phyloP scores from a whole-genome alignment of 2,888 invertebrate genomes.

The Crematogaster levior region DNA sequence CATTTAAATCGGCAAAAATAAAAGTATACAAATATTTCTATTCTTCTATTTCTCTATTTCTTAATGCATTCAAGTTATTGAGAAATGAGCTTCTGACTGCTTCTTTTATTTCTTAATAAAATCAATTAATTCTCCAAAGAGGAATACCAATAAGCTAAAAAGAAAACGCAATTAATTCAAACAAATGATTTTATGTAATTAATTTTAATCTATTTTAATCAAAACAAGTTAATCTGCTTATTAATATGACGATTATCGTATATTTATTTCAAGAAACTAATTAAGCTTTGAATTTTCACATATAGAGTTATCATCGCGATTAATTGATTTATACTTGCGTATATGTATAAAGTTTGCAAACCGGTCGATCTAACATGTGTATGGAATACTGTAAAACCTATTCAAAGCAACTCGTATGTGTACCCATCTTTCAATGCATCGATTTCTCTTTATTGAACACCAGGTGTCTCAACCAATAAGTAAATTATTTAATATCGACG shows the following conservation, averaged over 20 bases:
- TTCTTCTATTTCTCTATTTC: no score
- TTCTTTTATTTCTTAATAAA: no score
- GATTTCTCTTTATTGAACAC: slow-evolving; percentile 31
- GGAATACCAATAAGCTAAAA: background rate
- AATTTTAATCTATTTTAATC: slow-evolving; percentile 12
- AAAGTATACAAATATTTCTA: no score
- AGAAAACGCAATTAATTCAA: background rate
- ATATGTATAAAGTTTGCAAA: slow-evolving; percentile 36
- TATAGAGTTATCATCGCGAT: slow-evolving; percentile 22
- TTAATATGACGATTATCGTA: background rate
- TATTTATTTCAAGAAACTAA: background rate
- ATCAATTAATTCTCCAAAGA: background rate
- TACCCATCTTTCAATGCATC: slow-evolving; percentile 22
- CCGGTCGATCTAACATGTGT: slow-evolving; percentile 45
- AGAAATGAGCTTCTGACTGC: background rate
- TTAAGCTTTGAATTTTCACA: slow-evolving; percentile 4
- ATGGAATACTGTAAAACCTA: slow-evolving; percentile 3
- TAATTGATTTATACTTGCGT: slow-evolving; percentile 38
- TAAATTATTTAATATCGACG: slow-evolving; percentile 30
- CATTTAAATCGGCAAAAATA: background rate
- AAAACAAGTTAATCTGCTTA: background rate
- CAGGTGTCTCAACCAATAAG: background rate
- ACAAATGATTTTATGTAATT: slow-evolving; percentile 6
- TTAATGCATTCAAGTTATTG: background rate
- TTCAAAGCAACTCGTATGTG: slow-evolving; percentile 32